These are phyloP conservation scores for Dendroctonus ponderosae DNA, from an alignment of 1,140 invertebrate species.

Conservation along the genomic window DNA sequence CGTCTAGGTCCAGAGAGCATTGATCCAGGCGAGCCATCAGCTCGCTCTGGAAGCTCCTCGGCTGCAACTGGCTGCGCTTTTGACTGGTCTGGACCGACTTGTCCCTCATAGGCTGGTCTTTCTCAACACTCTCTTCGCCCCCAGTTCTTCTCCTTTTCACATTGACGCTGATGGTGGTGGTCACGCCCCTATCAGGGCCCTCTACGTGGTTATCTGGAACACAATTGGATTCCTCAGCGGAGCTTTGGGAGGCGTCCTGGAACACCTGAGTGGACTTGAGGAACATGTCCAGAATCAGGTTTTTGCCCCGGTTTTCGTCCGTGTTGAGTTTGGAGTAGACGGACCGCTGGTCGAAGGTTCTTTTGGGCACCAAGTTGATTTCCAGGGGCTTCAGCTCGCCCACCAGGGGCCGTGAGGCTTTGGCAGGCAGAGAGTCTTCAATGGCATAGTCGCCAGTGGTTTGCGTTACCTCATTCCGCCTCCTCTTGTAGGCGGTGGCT, in stretches of 20 bases:
- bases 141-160: constrained; percentile 25
- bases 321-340: constrained; percentile 33
- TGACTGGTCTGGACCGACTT: constrained; percentile 25
- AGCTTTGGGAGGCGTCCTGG: constrained; percentile 3
- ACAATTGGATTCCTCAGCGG: constrained; percentile 35
- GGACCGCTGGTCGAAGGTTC: constrained; percentile 1
- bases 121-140: too few relatives aligned
- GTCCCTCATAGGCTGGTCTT: too few relatives aligned
- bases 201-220: constrained; percentile 28
- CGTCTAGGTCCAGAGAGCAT: neutral
- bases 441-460: constrained; percentile 11
- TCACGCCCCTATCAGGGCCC: constrained; percentile 19
- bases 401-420: too few relatives aligned
- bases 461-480: constrained; percentile 8
- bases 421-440: constrained; percentile 2
- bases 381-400: too few relatives aligned
- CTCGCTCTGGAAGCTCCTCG: neutral
- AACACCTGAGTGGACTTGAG: constrained; percentile 42
- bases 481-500: constrained; percentile 37
- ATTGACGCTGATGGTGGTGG: constrained; percentile 30
- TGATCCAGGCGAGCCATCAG: neutral
- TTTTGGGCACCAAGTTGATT: too few relatives aligned
- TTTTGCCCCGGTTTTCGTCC: constrained; percentile 41
- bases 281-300: constrained; percentile 46
- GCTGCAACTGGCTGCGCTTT: neutral